Base-by-base conservation (phyloP, 1,140 invertebrate species). In the Magallana gigas region DNA sequence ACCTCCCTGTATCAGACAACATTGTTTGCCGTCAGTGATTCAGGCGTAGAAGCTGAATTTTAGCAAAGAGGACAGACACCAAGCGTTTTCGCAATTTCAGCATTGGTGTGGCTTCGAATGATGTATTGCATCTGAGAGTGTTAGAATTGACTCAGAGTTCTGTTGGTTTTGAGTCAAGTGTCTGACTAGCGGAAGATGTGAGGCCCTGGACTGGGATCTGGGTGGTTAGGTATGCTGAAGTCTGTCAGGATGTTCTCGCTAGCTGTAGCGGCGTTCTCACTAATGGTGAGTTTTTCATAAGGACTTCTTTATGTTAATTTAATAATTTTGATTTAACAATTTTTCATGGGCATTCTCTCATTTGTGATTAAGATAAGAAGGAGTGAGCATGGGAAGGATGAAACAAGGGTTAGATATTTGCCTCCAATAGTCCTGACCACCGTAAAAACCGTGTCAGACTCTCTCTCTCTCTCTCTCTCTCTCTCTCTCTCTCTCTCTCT, bases 111-210 rank as follows among this genome's bases (percentile, higher is more conserved):
- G n/a, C 23, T 29, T 6, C 8, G 23, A 29, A 36, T 76, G 68
- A 76, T 29, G 8, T 76, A 12, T 76, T 29, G 68, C 36, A 76
- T 76, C 36, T 36, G 23, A 29, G 23, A 29, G 36, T 76, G 68
- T 12, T 76, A 76, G 18, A 76, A 76, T 76, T 76, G 68, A 76
- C 68, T 29, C 60, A 64, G 8, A 0, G 11, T 76, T 76, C 23
- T 76, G 68, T 76, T 76, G 18, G 23, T 76, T 76, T 29, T 76
- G 68, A 76, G 68, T 76, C 68, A 76, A 76, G 68, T 29, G 68
- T 29, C 36, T 18, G 36, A 3, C 36, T 76, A 2, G 36, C 36
- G 12, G 9, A 76, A 76, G 23, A 76, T 76, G 68, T 76, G 68
- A 76, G 23, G 68, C 8, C 68, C 36, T 48, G 12, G 12, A 76